Base-by-base conservation (phyloP, 2,888 invertebrate genomes). In the Athetis lepigone region DNA sequence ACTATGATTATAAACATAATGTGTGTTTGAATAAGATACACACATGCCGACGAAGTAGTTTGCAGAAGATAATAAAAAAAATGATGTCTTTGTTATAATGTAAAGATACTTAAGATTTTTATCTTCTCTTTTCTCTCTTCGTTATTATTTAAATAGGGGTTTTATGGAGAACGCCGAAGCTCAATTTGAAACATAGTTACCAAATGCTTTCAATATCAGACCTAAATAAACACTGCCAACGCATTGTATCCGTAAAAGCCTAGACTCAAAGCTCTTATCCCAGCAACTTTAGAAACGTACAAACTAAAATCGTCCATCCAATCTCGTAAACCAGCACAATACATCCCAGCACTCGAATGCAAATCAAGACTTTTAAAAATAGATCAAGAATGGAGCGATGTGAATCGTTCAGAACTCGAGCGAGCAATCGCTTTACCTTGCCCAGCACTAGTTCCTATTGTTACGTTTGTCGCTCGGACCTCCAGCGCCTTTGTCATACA, bases 401-500 rank as follows among this genome's bases (percentile, higher is more conserved):
- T 49, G 40, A 29, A 46, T 66, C 70, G 73, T 55, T 79, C 57
- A 29, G 47, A 59, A 59, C 49, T 73, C 56, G 49, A 50, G 47
- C 36, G 52, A 2, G 59, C 66, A 67, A 60, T 71, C 56, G 70
- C 40, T 49, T 62, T 50, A 52, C 50, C 42, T 68, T 56, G 70
- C 77, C 60, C 80, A 56, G 36, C 80, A 66, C 80, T 78, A 63
- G 47, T 52, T 63, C 54, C 75, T 55, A 78, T 76, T 78, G 80
- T 80, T 67, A 72, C 80, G 71, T 58, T 76, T 67, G 69, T 72
- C 73, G 70, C 69, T 76, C 76, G 76, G 80, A 80, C 80, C 78
- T 78, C 70, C 29, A 59, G 61, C 63, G 72, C 80, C 80, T 80
- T 80, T 80, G 76, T 80, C 80, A 74, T 80, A 73, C 70, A 80